Evolutionary conservation across 1,140 invertebrate species (phyloP), one percentile per base, ranked within the genome.

Genomic region (Phortica variegata): DNA sequence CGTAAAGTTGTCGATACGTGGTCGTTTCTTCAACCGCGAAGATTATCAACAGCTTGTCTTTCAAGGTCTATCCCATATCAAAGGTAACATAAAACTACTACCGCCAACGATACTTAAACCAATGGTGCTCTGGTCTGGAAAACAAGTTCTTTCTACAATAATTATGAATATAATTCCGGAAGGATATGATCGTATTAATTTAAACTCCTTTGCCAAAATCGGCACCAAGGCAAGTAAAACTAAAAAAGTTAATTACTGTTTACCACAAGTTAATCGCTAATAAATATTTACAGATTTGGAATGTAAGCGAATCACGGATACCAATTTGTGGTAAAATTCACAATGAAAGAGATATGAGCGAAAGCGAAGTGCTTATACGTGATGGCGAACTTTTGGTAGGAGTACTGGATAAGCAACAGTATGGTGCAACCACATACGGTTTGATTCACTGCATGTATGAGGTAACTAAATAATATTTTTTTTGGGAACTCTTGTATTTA

Each of bases 391-490:
- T 99, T 7, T 68, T 98, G 1, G 86, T 81, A 60, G 97, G 97
- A 3, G 87, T 99, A n/a, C 79, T 99, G 29, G 97, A 99, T 77
- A 99, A 99, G 78, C 89, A 86, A 21, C 95, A 98, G 71, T 95
- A 93, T 77, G 97, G 97, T 15, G 87, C 95, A 1, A 95, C 95
- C 1, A 85, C 90, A 3, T 97, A 90, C 77, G 91, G 96, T 60
- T 81, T 99, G 9, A 84, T 97, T 13, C 95, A 98, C 73, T 89
- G 89, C 55, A 86, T 95, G 75, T 95, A 90, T 78, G 95, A 97
- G 79, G 83, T 84, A 68, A 21, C 2, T 10, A 48, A 26, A 29
- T 38, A 32, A 6, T 20, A 13, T 20, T 39, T 26, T 31, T 26
- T 26, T 9, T 49, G 43, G 18, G n/a, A n/a, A n/a, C n/a, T n/a